Base-by-base conservation (phyloP, 64 coral and sea anemone genomes). In the Actinia equina region DNA sequence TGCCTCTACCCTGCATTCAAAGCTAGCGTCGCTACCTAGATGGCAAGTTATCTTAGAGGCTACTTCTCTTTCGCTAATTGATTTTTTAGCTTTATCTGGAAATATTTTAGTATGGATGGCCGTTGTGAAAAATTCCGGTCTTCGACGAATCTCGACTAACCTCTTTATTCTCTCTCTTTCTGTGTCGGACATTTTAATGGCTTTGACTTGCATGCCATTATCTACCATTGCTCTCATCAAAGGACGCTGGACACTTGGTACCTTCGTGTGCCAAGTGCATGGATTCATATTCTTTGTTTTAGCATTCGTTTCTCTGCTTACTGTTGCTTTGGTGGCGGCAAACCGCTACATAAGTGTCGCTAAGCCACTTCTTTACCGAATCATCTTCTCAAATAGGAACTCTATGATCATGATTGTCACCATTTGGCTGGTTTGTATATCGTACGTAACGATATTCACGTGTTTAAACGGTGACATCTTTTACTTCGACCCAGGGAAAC, bases 291-390 rank as follows among this genome's bases (percentile, higher is more conserved):
- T 86, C 19, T 94, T 94, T 49, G 86, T 94, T 37, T 58, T 94
- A 37, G 93, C 84, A 53, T 91, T 94, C 43, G 88, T 94, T 16
- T 94, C 93, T 9, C 56, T 91, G 11, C 84, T 91, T 41, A 94
- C 89, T 3, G 88, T 94, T 62, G 89, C 93, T 3, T 61, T 86
- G 9, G 86, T 89, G 7, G 93, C 93, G 15, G 46, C 88, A 17
- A 91, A 94, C 79, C 88, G 93, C 7, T 94, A 91, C 69, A 77
- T 94, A 8, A 94, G 62, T n/a, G 93, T 94, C 22, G 89, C 86
- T 5, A 94, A 87, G 62, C 93, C 88, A 11, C 83, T 18, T 20
- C 42, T 79, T 41, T 94, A 94, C 77, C 93, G 93, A 15, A 14
- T 56, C 11, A 63, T 42, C 71, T 94, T 61, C 70, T 91, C 79